Evolutionary conservation across 2,113 vertebrate genomes (phyloP).

Genomic region (Pontoporia blainvillei): DNA sequence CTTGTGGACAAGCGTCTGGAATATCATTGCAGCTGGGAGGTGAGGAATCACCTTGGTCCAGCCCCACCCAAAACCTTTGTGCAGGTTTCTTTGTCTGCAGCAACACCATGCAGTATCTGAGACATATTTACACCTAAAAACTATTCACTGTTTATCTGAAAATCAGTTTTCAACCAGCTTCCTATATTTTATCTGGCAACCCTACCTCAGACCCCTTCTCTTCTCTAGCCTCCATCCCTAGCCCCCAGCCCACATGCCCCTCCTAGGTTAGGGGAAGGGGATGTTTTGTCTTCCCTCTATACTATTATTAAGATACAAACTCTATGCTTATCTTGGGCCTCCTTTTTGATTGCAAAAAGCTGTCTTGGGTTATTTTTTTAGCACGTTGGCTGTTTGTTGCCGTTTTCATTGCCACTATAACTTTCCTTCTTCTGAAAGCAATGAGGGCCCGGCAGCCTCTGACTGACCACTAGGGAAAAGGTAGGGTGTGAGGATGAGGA

Average conservation of each 20-base stretch:
- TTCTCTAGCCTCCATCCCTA: background rate
- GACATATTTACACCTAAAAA: background rate
- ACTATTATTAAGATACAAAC: background rate
- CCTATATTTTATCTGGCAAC: background rate
- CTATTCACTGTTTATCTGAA: background rate
- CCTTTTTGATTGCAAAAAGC: background rate
- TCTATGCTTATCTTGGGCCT: background rate
- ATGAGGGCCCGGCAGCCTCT: background rate
- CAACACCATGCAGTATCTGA: background rate
- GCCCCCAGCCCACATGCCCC: background rate
- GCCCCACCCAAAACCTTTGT: background rate
- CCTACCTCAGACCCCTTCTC: background rate
- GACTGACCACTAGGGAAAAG: background rate
- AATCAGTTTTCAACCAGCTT: background rate
- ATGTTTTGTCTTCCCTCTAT: background rate
- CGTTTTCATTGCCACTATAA: background rate
- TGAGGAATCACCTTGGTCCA: background rate
- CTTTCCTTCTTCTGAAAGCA: background rate
- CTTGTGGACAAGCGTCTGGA: background rate
- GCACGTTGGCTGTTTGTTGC: background rate
- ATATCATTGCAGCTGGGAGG: background rate
- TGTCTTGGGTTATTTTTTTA: background rate
- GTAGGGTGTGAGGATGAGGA: background rate
- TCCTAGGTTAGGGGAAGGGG: background rate
- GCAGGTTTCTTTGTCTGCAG: background rate